Conservation (phyloP, 2,113 vertebrate genomes). For the Brachypteracias leptosomus region DNA sequence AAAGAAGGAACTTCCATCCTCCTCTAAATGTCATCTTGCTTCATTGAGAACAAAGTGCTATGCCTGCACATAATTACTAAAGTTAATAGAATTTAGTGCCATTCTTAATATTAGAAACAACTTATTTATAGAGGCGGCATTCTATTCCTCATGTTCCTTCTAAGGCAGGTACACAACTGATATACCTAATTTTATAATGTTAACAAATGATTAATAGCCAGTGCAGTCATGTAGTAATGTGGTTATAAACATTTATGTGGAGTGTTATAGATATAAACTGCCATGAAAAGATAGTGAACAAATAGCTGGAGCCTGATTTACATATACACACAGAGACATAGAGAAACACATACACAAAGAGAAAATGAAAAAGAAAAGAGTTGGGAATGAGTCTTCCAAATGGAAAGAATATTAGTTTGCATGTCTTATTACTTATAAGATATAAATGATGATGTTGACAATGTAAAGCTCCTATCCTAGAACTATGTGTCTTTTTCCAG, state of each 20-base stretch:
- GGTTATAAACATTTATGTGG: neutral
- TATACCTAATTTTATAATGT: neutral
- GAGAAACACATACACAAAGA: neutral
- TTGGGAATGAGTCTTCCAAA: neutral
- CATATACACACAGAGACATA: too few species aligned
- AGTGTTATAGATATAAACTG: neutral
- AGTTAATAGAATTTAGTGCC: neutral
- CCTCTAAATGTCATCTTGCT: neutral
- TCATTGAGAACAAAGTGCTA: neutral
- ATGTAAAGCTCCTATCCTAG: neutral
- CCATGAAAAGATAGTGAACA: neutral
- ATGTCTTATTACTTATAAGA: neutral
- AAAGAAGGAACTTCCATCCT: neutral
- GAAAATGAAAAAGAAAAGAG: neutral
- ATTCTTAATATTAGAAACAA: neutral
- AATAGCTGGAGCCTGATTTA: neutral
- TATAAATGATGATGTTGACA: neutral
- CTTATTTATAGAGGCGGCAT: neutral
- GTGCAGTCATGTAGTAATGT: neutral
- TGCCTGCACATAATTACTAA: neutral
- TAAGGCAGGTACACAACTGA: neutral
- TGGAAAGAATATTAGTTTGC: neutral
- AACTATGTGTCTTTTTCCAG: accelerated
- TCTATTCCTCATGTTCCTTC: neutral
- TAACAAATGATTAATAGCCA: neutral